These are phyloP conservation scores for Chionoecetes opilio DNA, from an alignment of 1,140 invertebrate genomes.

Conservation along the genomic window DNA sequence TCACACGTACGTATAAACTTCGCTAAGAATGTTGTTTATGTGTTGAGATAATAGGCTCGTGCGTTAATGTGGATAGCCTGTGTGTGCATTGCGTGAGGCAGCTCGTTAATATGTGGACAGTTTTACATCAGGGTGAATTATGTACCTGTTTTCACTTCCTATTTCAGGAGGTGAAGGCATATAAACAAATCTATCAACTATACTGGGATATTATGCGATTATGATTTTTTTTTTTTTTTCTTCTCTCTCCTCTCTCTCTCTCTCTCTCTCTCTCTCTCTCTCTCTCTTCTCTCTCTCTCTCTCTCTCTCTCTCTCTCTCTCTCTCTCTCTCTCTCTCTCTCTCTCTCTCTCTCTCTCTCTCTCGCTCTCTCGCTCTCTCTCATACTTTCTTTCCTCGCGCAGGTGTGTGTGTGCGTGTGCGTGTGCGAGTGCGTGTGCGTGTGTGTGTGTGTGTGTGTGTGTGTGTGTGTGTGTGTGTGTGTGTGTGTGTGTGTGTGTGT, in stretches of 20 bases:
- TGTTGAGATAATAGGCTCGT: not conserved
- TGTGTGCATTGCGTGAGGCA: not conserved
- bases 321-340: slow-evolving; percentile 8
- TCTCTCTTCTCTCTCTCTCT: slow-evolving; percentile 9
- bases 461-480: not conserved
- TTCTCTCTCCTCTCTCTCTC: not conserved
- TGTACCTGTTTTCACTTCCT: not conserved
- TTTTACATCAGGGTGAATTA: not conserved
- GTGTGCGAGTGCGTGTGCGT: not conserved
- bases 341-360: slow-evolving; percentile 8
- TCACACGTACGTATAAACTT: slow-evolving; percentile 17
- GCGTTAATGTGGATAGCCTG: not conserved
- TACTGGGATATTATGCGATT: not conserved
- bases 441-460: not conserved
- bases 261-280: slow-evolving; percentile 8
- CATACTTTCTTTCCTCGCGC: not conserved
- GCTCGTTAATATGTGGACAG: not conserved
- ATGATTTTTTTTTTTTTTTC: not conserved
- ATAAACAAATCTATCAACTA: not conserved
- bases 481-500: not conserved
- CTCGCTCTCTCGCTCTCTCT: not conserved
- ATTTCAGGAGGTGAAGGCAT: not conserved
- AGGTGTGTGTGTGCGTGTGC: not conserved
- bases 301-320: slow-evolving; percentile 8
- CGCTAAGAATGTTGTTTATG: not conserved